Conservation (phyloP, 2,113 vertebrate genomes). For the Burhinus oedicnemus region DNA sequence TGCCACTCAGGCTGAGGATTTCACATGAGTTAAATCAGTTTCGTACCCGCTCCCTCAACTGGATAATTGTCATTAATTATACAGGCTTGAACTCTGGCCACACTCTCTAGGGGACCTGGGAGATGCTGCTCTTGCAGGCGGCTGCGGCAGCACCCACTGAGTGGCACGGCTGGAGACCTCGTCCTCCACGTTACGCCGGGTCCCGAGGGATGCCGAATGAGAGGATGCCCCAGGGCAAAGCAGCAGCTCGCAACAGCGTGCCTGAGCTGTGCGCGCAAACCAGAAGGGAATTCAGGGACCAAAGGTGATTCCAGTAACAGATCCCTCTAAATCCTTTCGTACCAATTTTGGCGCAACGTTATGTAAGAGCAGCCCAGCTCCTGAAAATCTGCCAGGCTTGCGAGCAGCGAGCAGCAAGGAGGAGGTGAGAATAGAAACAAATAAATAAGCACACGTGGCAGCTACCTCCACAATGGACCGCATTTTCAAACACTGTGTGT, state of each 20-base stretch:
- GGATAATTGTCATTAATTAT: conserved; percentile 30
- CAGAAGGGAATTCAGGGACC: not conserved
- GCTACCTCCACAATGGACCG: not conserved
- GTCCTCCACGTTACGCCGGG: accelerated
- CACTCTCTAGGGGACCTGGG: not conserved
- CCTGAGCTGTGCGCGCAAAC: not conserved
- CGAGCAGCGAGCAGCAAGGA: not conserved
- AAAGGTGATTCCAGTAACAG: not conserved
- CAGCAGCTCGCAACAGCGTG: not conserved
- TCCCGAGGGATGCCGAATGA: not conserved
- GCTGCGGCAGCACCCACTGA: not conserved
- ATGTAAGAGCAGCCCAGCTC: not conserved
- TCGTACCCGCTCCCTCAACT: not conserved
- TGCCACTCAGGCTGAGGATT: not conserved
- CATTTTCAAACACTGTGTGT: accelerated
- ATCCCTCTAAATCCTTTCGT: not conserved
- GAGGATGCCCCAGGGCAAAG: not conserved
- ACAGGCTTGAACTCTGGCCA: conserved; percentile 2
- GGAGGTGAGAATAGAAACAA: conserved; percentile 54
- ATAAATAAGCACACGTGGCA: not conserved
- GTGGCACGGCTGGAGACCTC: accelerated
- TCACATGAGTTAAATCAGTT: not conserved
- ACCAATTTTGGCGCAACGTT: not conserved
- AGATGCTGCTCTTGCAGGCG: not conserved
- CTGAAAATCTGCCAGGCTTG: conserved; percentile 29